Conservation (phyloP, 2,797 vertebrate genomes). For the Melanotaenia trifasciata region DNA sequence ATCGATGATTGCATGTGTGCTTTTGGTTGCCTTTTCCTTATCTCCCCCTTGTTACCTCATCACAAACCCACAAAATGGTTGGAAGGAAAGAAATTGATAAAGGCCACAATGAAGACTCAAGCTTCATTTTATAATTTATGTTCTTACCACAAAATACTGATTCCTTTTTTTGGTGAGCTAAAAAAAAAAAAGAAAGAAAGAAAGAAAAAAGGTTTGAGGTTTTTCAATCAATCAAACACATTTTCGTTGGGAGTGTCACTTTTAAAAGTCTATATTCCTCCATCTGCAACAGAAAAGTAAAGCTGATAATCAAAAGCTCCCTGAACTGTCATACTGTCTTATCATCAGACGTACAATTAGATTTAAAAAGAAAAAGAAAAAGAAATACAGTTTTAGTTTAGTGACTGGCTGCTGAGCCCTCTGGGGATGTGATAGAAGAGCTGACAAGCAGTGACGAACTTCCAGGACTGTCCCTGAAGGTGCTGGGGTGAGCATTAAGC, state of each 20-base stretch:
- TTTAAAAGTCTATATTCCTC: conserved; percentile 42
- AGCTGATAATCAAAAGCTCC: conserved; percentile 35
- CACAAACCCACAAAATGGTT: conserved; percentile 19
- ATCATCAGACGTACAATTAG: conserved; percentile 56
- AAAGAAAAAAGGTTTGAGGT: conserved; percentile 12
- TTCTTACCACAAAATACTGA: conserved; percentile 11
- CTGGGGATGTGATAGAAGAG: conserved; percentile 67
- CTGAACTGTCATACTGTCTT: conserved; percentile 56
- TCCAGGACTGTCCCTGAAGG: conserved; percentile 63
- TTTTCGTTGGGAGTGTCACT: conserved; percentile 13
- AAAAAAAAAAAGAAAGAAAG: no score
- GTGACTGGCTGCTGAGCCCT: conserved; percentile 44
- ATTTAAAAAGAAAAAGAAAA: conserved; percentile 43
- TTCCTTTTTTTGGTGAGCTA: background rate
- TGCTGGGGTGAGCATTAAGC: conserved; percentile 58
- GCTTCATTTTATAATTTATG: conserved; percentile 1
- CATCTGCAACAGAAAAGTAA: conserved; percentile 43
- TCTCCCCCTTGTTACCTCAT: conserved; percentile 19
- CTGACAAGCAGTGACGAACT: conserved; percentile 72
- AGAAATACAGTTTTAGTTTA: conserved; percentile 63
- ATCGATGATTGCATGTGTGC: conserved; percentile 10
- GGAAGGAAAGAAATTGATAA: conserved; percentile 10
- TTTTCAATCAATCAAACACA: conserved; percentile 33
- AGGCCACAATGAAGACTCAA: conserved; percentile 1
- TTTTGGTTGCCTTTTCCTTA: conserved; percentile 30